Base-by-base conservation (phyloP, 2,797 vertebrate genomes). In the Hoplostethus mediterraneus region DNA sequence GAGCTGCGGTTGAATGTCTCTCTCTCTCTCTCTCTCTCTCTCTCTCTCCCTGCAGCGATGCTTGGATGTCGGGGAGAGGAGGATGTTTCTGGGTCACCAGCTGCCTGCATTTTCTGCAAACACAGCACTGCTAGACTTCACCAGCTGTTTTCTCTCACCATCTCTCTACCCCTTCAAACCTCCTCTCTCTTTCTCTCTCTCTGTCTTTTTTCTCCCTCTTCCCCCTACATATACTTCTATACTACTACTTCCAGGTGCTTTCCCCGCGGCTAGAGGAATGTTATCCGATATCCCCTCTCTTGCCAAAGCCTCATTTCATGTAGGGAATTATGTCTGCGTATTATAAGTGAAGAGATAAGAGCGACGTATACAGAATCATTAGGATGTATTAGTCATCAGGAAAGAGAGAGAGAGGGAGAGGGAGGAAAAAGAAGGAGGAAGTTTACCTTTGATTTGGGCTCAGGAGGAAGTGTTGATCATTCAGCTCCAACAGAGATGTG, bases 11-110 rank as follows among this genome's bases (percentile, higher is more conserved):
- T 76, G 70, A 53, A 57, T 21, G 73, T 28, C 65, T 60, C 72
- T 70, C 77, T 72, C 53, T 59, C 49, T 21, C 21, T 21, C 21
- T 21, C 21, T 21, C 21, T 21, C 21, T 21, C 21, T 21, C 21
- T 21, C 21, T 21, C 21, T 21, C 21, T 80, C 68, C 4, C 77
- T 80, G 81, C 84, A 71, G 82, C 66, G 36, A 40, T 33, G 80
- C 81, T 81, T 2, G 49, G 73, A 53, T 71, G 79, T 64, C 63
- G 59, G 40, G 55, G 67, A 81, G 81, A 81, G 62, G 61, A 73
- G 83, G 77, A 87, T 79, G 78, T 92, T 93, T 92, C 91, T 92
- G 90, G 92, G 90, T 92, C 92, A 93, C 85, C 90, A 89, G 92
- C 90, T 92, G 88, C 83, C 87, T 82, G 61, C 74, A 21, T 82